Evolutionary conservation across 30 jellyfish, hydroid and myxozoan genomes (phyloP).

Genomic region (Clytia hemisphaerica): DNA sequence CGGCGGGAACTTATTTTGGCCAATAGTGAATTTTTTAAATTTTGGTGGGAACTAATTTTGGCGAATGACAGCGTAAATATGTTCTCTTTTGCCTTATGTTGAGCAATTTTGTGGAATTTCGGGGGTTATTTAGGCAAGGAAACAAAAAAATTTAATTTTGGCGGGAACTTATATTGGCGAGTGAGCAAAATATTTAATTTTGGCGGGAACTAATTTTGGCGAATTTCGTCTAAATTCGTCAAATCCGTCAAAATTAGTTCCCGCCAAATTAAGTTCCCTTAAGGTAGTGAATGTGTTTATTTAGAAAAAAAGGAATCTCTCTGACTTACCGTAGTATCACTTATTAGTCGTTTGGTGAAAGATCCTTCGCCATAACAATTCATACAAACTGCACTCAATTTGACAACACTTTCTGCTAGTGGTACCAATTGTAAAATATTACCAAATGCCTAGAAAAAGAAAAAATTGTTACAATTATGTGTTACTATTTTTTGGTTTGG

Average conservation of each 20-base stretch:
- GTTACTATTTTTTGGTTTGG: not conserved
- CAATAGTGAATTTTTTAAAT: no score
- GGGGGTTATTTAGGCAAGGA: not conserved
- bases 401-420: constrained; percentile 88
- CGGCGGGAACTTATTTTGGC: no score
- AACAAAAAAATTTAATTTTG: no score
- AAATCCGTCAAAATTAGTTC: no score
- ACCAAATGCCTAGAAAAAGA: constrained; percentile 76
- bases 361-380: constrained; percentile 93
- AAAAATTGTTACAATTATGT: no score
- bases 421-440: constrained; percentile 94
- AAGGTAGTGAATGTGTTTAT: no score
- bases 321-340: constrained; percentile 63
- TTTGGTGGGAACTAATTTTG: no score
- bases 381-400: constrained; percentile 95
- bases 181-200: no score
- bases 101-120: not conserved
- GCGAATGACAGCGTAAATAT: not conserved
- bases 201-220: no score
- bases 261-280: no score
- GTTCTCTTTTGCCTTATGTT: not conserved
- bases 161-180: no score
- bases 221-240: no score
- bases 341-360: constrained; percentile 83
- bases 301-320: not conserved